Base-by-base conservation (phyloP, 2,797 vertebrate genomes). In the Pangasius macronema region DNA sequence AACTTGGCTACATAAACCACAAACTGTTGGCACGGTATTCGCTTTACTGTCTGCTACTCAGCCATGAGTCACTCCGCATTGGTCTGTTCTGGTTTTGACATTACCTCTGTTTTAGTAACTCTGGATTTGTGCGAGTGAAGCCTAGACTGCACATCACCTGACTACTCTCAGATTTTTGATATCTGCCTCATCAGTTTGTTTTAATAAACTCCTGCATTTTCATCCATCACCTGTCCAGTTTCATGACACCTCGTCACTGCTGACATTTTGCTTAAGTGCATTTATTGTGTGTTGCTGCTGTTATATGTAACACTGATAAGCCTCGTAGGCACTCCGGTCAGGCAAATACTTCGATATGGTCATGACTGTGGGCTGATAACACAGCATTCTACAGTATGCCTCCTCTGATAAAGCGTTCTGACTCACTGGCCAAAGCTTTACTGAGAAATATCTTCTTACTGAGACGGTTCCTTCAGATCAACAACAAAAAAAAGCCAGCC, bases 371-470 rank as follows among this genome's bases (percentile, higher is more conserved):
- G 73, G 85, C 85, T 68, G 73, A 80, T 88, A 83, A 88, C 85
- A 42, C 20, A 22, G 49, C 49, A 10, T 68, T 84, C 87, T 86
- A 84, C 59, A 83, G 57, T 85, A 68, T 24, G 33, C 46, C 51
- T 33, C 51, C 27, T 76, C 53, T 83, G 87, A 87, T 57, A 88
- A 80, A 81, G 46, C 81, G 53, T 87, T 91, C 88, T 87, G 91
- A 86, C 75, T 91, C 85, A 86, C 49, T 81, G 73, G 73, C 68
- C 46, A 68, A 82, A 53, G 76, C 73, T 83, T 53, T 84, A 55
- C 67, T n/a, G 83, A 39, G 49, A 89, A 76, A 86, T 33, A 61
- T 65, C 42, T 27, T 65, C 59, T 27, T n/a, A 24, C 63, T 55
- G 18, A 89, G 59, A 84, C 11, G 53, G 6, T 55, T 55, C n/a